phyloP scores from a whole-genome alignment of 2,113 vertebrate genomes.

The Anguilla rostrata region DNA sequence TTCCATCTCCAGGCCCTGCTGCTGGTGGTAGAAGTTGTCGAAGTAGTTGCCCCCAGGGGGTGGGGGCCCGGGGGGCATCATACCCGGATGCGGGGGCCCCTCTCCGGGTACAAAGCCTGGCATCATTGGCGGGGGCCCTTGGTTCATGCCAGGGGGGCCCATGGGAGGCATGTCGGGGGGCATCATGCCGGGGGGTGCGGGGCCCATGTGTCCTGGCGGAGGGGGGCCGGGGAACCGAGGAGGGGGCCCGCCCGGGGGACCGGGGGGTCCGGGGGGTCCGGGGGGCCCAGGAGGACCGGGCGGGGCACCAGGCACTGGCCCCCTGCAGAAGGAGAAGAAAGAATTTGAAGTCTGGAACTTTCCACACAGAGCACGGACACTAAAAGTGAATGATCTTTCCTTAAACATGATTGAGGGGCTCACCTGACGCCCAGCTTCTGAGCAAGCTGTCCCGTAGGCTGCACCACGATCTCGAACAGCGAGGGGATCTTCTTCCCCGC shows the following conservation, averaged over 20 bases:
- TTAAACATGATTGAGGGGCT: conserved; percentile 11
- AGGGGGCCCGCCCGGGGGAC: conserved; percentile 55
- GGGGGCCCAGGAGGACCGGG: conserved; percentile 56
- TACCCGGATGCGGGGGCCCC: conserved; percentile 70
- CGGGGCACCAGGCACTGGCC: conserved; percentile 58
- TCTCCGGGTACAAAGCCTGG: conserved; percentile 76
- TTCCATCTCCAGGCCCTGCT: conserved; percentile 78
- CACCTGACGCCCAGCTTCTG: conserved; percentile 91
- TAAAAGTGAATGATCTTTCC: not conserved
- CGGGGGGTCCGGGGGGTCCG: conserved; percentile 60
- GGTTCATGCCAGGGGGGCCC: conserved; percentile 72
- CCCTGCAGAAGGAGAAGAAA: conserved; percentile 46
- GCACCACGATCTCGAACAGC: conserved; percentile 90
- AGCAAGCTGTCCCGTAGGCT: conserved; percentile 88
- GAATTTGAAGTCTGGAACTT: not conserved
- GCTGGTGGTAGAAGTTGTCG: conserved; percentile 84
- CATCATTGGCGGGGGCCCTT: conserved; percentile 76
- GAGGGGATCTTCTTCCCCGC: conserved; percentile 87
- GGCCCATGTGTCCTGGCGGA: conserved; percentile 62
- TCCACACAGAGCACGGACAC: not conserved
- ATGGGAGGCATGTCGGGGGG: conserved; percentile 73
- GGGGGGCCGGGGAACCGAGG: conserved; percentile 77
- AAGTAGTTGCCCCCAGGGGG: conserved; percentile 78
- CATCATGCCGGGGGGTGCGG: conserved; percentile 62
- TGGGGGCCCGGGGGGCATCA: conserved; percentile 71